Conservation (phyloP, 2,797 vertebrate genomes). For the Orestias chungarensis region DNA sequence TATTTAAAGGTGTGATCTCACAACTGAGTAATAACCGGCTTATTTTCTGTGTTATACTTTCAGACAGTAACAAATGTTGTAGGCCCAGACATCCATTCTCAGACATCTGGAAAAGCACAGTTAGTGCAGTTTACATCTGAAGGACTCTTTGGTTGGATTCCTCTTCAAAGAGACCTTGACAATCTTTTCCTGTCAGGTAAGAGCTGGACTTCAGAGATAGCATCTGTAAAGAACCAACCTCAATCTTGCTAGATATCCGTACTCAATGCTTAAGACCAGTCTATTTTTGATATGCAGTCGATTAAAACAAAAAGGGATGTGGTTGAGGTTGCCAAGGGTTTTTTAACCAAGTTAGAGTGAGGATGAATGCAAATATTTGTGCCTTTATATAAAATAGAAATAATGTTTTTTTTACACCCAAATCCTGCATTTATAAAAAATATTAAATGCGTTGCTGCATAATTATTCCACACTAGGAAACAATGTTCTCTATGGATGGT, state of each 20-base stretch:
- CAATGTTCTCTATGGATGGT: too few relatives aligned
- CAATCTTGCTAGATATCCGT: background rate
- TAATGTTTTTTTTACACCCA: background rate
- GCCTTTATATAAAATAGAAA: background rate
- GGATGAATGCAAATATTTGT: background rate
- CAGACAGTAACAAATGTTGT: constrained; percentile 83
- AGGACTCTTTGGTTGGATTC: constrained; percentile 89
- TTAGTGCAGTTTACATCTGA: constrained; percentile 83
- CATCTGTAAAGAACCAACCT: background rate
- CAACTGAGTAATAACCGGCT: background rate
- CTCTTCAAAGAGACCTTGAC: constrained; percentile 75
- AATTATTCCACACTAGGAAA: background rate
- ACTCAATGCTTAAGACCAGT: background rate
- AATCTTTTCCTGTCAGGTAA: constrained; percentile 84
- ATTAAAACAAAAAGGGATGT: background rate
- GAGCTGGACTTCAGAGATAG: background rate
- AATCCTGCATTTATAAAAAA: background rate
- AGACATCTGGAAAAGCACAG: constrained; percentile 78
- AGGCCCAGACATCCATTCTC: constrained; percentile 84
- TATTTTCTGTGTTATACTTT: background rate
- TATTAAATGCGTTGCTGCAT: background rate
- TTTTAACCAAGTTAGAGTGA: background rate
- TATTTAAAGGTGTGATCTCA: background rate
- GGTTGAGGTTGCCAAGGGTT: background rate
- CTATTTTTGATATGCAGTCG: background rate